phyloP scores from a whole-genome alignment of 2,797 vertebrate species.

The Perodicticus potto region DNA sequence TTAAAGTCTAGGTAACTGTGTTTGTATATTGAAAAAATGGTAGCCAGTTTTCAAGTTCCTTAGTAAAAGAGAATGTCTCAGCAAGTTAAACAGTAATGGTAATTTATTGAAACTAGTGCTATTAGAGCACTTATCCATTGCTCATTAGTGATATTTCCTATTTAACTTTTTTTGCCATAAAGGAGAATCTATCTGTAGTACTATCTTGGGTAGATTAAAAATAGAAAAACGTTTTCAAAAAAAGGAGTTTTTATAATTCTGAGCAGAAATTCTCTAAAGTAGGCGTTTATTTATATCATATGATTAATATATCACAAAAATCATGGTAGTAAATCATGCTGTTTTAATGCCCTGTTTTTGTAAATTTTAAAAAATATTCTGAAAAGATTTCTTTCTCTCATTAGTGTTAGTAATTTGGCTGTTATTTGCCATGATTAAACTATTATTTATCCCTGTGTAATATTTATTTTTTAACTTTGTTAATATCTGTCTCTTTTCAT shows the following conservation, averaged over 20 bases:
- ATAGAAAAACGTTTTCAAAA: not conserved
- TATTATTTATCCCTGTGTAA: conserved; percentile 68
- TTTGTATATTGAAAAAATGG: conserved; percentile 58
- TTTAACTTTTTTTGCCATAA: conserved; percentile 50
- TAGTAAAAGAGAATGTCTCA: not conserved
- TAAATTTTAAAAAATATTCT: conserved; percentile 60
- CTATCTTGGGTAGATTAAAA: not conserved
- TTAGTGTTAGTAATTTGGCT: conserved; percentile 70
- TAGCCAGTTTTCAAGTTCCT: conserved; percentile 48
- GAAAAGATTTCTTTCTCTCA: conserved; percentile 49
- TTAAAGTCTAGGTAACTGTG: conserved; percentile 66
- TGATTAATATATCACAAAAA: conserved; percentile 61
- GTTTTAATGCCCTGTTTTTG: conserved; percentile 71
- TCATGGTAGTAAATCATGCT: conserved; percentile 67
- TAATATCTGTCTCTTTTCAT: conserved; percentile 65
- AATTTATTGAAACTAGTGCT: conserved; percentile 38
- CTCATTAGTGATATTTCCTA: conserved; percentile 45
- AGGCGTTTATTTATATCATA: conserved; percentile 64
- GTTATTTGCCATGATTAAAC: conserved; percentile 64
- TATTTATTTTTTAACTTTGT: conserved; percentile 74
- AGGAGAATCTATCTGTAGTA: not conserved
- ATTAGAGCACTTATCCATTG: conserved; percentile 45
- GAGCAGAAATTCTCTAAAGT: conserved; percentile 62
- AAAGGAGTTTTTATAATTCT: conserved; percentile 36
- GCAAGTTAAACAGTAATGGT: conserved; percentile 14